phyloP scores from a whole-genome alignment of 2,797 vertebrate species.

The Halcyon badia region DNA sequence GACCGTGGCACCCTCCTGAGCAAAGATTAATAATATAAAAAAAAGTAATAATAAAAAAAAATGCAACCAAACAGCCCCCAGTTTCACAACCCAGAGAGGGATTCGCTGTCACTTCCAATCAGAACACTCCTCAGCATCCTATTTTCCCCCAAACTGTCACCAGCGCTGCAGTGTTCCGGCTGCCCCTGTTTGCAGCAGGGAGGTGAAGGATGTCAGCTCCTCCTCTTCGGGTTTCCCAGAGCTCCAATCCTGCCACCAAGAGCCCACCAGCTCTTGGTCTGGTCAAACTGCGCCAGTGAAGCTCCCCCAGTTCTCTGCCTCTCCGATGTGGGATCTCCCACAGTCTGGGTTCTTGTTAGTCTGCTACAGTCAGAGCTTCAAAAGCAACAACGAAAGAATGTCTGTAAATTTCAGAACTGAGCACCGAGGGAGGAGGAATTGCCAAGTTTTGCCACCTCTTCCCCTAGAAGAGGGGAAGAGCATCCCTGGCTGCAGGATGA shows the following conservation, averaged over 20 bases:
- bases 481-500: not conserved
- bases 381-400: not conserved
- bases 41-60: not conserved
- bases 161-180: fast-evolving
- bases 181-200: not conserved
- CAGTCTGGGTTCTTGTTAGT: fast-evolving
- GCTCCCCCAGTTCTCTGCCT: not conserved
- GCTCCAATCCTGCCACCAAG: not conserved
- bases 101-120: slow-evolving; percentile 34
- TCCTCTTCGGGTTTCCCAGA: not conserved
- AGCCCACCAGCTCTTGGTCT: not conserved
- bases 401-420: not conserved
- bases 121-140: not conserved
- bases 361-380: not conserved
- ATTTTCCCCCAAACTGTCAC: not conserved
- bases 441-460: not conserved
- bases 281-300: not conserved
- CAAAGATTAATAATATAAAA: not conserved
- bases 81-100: not conserved
- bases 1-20: not conserved
- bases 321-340: fast-evolving
- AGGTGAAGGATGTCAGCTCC: not conserved
- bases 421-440: not conserved
- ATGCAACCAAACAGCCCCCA: not conserved
- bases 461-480: too few species aligned